Base-by-base conservation (phyloP, 2,113 vertebrate genomes). In the Centropus bengalensis region DNA sequence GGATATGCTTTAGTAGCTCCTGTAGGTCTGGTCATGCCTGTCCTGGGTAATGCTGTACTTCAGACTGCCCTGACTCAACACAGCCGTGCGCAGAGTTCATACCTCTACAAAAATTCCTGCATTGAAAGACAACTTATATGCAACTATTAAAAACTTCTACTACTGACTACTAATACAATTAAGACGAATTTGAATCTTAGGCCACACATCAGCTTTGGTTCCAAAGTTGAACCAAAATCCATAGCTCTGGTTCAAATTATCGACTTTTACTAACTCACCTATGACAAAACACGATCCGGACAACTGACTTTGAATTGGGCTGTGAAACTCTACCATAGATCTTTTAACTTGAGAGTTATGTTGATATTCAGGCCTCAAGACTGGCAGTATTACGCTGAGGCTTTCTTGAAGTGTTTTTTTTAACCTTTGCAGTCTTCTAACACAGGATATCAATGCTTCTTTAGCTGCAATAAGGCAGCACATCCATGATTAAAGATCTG, bases 1-100 rank as follows among this genome's bases (percentile, higher is more conserved):
- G 26, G 5, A 40, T 45, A 60, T 38, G 13, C 12, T 86, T 81
- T 27, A 89, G 55, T 24, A 32, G 32, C 21, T 89, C 10, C 69
- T 4, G 22, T 23, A 0, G 1, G 32, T 26, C 44, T 17, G 23
- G 47, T 12, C 5, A 0, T 6, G 47, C 36, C 44, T 23, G 8
- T 8, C 18, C 44, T 24, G 11, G 33, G 27, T 76, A 55, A 14
- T 1, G 11, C 40, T 27, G 36, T 27, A 32, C 51, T 84, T 69
- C 88, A 28, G 52, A 77, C 51, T 1, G 2, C 4, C 44, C 66
- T 27, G 62, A 30, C 54, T 56, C 36, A 52, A 59, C 36, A 15
- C 7, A 24, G 64, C 69, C 24, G 9, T 9, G 36, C 36, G 24
- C 5, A 16, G 32, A 59, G 8, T 4, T 67, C 6, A 0, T 9